Evolutionary conservation across 2,113 vertebrate species (phyloP).

Genomic region (Oxyura jamaicensis): DNA sequence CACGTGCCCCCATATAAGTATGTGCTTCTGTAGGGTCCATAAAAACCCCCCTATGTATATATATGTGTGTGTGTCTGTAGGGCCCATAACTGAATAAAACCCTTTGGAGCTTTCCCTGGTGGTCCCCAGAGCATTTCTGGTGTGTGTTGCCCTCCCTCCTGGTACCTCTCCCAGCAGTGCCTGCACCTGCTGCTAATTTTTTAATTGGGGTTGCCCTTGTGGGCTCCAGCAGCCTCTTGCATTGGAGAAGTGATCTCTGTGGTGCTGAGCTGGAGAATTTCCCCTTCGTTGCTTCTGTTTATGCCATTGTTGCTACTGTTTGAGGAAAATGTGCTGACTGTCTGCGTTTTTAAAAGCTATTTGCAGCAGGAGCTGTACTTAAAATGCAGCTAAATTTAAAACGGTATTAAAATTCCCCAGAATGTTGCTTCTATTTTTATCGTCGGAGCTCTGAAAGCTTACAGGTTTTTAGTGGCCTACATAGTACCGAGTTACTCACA

Average conservation of each 20-base stretch:
- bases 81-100: too few relatives aligned
- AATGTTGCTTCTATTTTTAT: slow-evolving; percentile 33
- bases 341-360: slow-evolving; percentile 67
- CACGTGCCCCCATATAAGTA: too few relatives aligned
- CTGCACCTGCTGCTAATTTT: not conserved
- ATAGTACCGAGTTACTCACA: slow-evolving; percentile 20
- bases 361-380: slow-evolving; percentile 57
- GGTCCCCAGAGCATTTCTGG: not conserved
- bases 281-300: slow-evolving; percentile 65
- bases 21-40: too few relatives aligned
- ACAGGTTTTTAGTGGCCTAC: slow-evolving; percentile 36
- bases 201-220: slow-evolving; percentile 16
- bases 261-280: slow-evolving; percentile 76
- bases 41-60: too few relatives aligned
- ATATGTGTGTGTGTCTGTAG: too few relatives aligned
- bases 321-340: slow-evolving; percentile 76
- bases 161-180: not conserved
- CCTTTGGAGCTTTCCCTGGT: rapidly evolving
- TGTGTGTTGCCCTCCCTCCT: not conserved
- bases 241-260: slow-evolving; percentile 49
- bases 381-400: slow-evolving; percentile 70
- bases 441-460: not conserved
- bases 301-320: slow-evolving; percentile 59
- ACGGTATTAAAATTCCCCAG: slow-evolving; percentile 41
- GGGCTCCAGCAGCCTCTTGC: slow-evolving; percentile 26